Evolutionary conservation across 2,113 vertebrate genomes (phyloP).

Genomic region (Lepisosteus osseus): DNA sequence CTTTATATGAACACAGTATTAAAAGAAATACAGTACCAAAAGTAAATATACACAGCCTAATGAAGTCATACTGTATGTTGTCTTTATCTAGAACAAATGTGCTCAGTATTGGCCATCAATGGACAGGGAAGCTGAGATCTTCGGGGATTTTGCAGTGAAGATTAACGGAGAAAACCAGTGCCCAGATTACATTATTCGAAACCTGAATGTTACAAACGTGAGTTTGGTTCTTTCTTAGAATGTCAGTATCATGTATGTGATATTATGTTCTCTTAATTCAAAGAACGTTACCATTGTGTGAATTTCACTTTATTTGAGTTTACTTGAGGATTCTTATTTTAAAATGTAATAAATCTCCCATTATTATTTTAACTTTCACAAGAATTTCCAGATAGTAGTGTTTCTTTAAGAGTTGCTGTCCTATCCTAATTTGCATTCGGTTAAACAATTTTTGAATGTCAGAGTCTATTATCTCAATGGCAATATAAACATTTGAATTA

Average conservation of each 20-base stretch:
- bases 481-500: too few species aligned
- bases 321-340: background rate
- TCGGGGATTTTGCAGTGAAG: conserved; percentile 80
- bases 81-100: conserved; percentile 79
- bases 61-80: background rate
- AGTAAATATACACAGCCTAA: background rate
- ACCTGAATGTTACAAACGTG: conserved; percentile 76
- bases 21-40: background rate
- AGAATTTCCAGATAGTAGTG: too few species aligned
- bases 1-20: background rate
- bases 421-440: too few species aligned
- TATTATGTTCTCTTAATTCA: background rate
- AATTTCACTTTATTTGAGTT: background rate
- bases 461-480: too few species aligned
- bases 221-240: conserved; percentile 40
- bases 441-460: too few species aligned
- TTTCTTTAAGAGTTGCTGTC: too few species aligned
- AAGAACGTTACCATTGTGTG: background rate
- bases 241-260: background rate
- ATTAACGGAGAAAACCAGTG: conserved; percentile 72
- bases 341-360: too few species aligned
- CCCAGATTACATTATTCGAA: conserved; percentile 88
- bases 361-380: too few species aligned
- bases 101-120: conserved; percentile 88
- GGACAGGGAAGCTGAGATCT: conserved; percentile 67